Percentiles rank a stretch among this genome's conserved stretches.
These are phyloP conservation scores for Phyllostomus hastatus DNA, from an alignment of 2,113 vertebrate genomes.

Conservation along the genomic window DNA sequence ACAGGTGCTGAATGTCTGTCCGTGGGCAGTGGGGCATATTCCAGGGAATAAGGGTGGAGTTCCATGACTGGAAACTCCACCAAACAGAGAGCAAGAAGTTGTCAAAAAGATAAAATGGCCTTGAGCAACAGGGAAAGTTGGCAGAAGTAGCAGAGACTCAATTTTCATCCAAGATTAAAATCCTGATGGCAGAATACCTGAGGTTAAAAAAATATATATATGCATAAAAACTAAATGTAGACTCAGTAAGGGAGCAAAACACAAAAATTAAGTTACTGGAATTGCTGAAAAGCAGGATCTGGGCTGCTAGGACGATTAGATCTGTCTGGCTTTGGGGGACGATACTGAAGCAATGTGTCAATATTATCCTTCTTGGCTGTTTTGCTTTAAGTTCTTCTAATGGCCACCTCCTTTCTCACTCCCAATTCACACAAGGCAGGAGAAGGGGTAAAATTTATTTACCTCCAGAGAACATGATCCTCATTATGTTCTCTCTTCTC, in stretches of 20 bases:
- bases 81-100: not conserved
- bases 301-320: not conserved
- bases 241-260: not conserved
- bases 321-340: not conserved
- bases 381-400: not conserved
- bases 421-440: not conserved
- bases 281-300: not conserved
- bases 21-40: not conserved
- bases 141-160: not conserved
- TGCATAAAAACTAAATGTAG: not conserved
- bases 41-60: not conserved
- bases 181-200: not conserved
- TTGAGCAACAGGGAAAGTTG: not conserved
- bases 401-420: not conserved
- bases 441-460: not conserved
- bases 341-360: not conserved
- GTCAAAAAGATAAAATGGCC: not conserved
- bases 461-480: not conserved
- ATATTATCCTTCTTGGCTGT: not conserved
- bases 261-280: not conserved
- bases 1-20: not conserved
- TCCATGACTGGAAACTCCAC: not conserved
- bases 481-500: not conserved
- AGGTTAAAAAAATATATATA: not conserved
- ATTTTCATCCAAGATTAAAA: not conserved